Percentiles rank a stretch among this genome's conserved stretches.
These are phyloP conservation scores for Apoderus coryli DNA, from an alignment of 2,888 invertebrate genomes.

Conservation along the genomic window DNA sequence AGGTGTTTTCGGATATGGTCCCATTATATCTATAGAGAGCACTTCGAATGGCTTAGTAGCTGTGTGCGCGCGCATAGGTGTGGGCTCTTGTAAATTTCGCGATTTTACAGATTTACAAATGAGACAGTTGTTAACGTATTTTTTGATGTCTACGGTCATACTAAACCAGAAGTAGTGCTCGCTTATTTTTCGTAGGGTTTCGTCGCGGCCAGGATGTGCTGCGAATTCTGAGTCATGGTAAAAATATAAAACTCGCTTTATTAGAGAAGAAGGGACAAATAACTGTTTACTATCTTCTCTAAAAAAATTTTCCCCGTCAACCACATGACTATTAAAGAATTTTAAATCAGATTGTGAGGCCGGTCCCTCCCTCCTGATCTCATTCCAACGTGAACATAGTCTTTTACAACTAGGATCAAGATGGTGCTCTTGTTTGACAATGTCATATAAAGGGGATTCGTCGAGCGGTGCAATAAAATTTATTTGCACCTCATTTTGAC, in stretches of 20 bases:
- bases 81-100: neutral
- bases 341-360: too few species aligned
- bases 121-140: slow-evolving; percentile 5
- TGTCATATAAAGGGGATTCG: too few species aligned
- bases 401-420: too few species aligned
- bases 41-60: slow-evolving; percentile 5
- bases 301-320: neutral
- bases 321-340: neutral
- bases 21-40: slow-evolving; percentile 7
- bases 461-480: too few species aligned
- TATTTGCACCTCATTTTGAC: too few species aligned
- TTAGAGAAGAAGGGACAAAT: neutral
- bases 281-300: slow-evolving; percentile 4
- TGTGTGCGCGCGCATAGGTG: slow-evolving; percentile 5
- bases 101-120: slow-evolving; percentile 5
- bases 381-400: too few species aligned
- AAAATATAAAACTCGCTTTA: neutral
- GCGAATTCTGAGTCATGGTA: neutral
- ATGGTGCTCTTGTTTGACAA: too few species aligned
- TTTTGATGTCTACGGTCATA: neutral
- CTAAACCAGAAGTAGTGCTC: slow-evolving; percentile 4
- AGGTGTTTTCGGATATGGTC: slow-evolving; percentile 5
- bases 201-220: slow-evolving; percentile 5
- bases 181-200: slow-evolving; percentile 2
- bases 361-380: too few species aligned